A percentile compares a stretch with the other conserved stretches of the same genome.
phyloP scores from a whole-genome alignment of 2,888 invertebrate species.

The Drosophila multiciliata region DNA sequence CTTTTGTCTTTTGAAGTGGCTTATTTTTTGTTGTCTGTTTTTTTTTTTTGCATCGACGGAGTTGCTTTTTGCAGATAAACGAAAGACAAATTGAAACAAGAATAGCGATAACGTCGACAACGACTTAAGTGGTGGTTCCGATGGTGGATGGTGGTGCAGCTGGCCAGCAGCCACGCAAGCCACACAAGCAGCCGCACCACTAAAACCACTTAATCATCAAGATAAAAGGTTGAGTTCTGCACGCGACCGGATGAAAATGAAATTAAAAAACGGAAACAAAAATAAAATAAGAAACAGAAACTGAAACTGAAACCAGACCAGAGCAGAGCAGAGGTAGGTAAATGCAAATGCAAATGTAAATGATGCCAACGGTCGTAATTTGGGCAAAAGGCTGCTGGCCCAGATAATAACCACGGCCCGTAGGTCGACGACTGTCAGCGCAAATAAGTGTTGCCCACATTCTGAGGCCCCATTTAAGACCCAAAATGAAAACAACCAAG shows the following conservation, averaged over 20 bases:
- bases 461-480: constrained; percentile 22
- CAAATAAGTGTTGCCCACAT: constrained; percentile 66
- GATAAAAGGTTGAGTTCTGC: constrained; percentile 42
- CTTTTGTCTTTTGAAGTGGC: constrained; percentile 12
- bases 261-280: constrained; percentile 46
- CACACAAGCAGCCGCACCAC: constrained; percentile 21
- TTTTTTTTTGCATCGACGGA: not conserved
- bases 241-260: constrained; percentile 50
- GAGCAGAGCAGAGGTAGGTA: not conserved
- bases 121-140: constrained; percentile 3
- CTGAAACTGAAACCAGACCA: not conserved
- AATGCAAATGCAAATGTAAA: constrained; percentile 52
- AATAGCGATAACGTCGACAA: constrained; percentile 47
- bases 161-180: not conserved
- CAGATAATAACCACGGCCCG: constrained; percentile 24
- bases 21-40: not conserved
- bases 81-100: constrained; percentile 56
- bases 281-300: constrained; percentile 7
- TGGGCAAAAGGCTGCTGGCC: constrained; percentile 47
- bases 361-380: constrained; percentile 43
- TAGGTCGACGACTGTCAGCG: constrained; percentile 28
- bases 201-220: constrained; percentile 36
- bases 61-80: constrained; percentile 14
- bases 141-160: constrained; percentile 6
- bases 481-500: constrained; percentile 1